These are phyloP conservation scores for Sebastes oblongus DNA, from an alignment of 2,797 vertebrate genomes.

Conservation along the genomic window DNA sequence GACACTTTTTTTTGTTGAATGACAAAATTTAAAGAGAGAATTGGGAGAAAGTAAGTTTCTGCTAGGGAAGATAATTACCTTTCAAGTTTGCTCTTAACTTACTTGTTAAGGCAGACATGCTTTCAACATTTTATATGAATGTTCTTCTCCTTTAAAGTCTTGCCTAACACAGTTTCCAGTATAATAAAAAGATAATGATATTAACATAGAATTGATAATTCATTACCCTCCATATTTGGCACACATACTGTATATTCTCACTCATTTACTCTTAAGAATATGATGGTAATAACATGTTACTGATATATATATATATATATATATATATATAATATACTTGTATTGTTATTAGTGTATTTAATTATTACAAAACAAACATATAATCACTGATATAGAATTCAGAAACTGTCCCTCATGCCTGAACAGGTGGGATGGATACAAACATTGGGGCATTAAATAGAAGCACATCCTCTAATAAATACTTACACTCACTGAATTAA, in stretches of 20 bases:
- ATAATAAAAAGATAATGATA: neutral
- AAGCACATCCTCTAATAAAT: constrained; percentile 27
- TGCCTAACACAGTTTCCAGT: neutral
- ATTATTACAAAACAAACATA: neutral
- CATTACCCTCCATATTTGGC: neutral
- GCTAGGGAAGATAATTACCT: neutral
- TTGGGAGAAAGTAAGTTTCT: neutral
- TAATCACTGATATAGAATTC: neutral
- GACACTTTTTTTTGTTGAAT: neutral
- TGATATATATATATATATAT: neutral
- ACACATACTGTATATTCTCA: neutral
- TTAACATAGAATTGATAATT: neutral
- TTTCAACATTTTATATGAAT: constrained; percentile 9
- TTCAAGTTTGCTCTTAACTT: constrained; percentile 4
- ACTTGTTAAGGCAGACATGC: neutral
- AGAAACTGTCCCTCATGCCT: neutral
- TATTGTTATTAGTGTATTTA: neutral
- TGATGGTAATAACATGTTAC: neutral
- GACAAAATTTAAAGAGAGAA: neutral
- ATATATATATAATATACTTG: neutral
- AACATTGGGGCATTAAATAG: neutral
- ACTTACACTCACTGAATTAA: constrained; percentile 48
- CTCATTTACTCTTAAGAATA: neutral
- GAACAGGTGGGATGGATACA: constrained; percentile 4
- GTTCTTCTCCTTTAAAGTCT: neutral